Base-by-base conservation (phyloP, 2,797 vertebrate genomes). In the Sebastes matsubarae region DNA sequence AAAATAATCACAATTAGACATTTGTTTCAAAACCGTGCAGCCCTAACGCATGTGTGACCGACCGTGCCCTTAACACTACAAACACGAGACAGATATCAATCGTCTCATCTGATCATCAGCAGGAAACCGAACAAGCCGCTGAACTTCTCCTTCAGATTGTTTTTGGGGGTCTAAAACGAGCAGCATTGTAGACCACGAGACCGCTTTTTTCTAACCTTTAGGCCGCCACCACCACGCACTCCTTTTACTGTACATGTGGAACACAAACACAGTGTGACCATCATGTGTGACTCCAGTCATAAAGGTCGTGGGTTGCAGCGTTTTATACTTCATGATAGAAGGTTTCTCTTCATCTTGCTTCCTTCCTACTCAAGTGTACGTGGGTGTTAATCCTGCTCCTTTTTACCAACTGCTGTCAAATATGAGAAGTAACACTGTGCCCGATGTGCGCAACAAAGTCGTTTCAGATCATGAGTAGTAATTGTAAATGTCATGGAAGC, bases 401-500 rank as follows among this genome's bases (percentile, higher is more conserved):
- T 89, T 89, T 36, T 12, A 78, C 42, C 24, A 68, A 68, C 50
- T 36, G 67, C 42, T 81, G 66, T 75, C 34, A 60, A 75, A 91
- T 64, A 38, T 84, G 58, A 86, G 72, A 87, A 70, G 50, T 58
- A 64, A 73, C 66, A 34, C 50, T 18, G 2, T 14, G 58, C 18
- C 24, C 57, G 36, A 68, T 58, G 27, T 63, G 63, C 65, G 32
- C 5, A 22, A 27, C 10, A 77, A 54, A 72, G 57, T 1, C 38
- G 18, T 83, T 75, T 82, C 74, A 64, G 29, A 42, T 76, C 27
- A 70, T 70, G 68, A 87, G 30, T 63, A 22, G 75, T 24, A 76
- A 27, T 79, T 32, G 2, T n/a, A 72, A 81, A 86, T 72, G 80
- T 90, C 87, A 89, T n/a, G 38, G 75, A 82, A 88, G 87, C 57